Percentiles rank a stretch among this genome's conserved stretches.
Evolutionary conservation across 2,113 vertebrate genomes (phyloP).

Genomic region (Fulmarus glacialis): DNA sequence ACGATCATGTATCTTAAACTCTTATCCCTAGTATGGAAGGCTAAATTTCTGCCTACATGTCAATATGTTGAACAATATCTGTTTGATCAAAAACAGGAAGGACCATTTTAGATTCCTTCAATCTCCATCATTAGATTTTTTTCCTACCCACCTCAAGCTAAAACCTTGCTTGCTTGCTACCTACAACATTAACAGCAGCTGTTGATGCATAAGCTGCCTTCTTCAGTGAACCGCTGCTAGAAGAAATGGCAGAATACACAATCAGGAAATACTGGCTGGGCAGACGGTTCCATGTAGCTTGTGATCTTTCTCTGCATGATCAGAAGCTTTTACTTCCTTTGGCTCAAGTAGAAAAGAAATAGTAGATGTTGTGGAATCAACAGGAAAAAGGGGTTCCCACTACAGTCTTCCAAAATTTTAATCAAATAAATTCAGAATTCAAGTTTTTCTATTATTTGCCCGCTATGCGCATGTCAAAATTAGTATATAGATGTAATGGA

Average conservation of each 20-base stretch:
- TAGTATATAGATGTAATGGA: neutral
- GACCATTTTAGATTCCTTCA: neutral
- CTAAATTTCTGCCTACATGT: neutral
- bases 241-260: neutral
- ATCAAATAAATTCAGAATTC: neutral
- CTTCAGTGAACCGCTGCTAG: neutral
- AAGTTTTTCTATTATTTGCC: neutral
- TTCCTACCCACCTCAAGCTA: neutral
- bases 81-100: neutral
- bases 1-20: neutral
- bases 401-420: neutral
- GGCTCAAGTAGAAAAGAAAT: neutral
- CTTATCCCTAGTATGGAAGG: neutral
- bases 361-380: neutral
- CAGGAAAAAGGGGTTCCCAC: neutral
- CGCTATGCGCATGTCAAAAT: rapidly evolving
- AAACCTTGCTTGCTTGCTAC: neutral
- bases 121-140: neutral
- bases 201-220: neutral
- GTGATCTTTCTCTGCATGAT: neutral
- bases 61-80: neutral
- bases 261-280: neutral
- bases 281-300: neutral
- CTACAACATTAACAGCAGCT: neutral
- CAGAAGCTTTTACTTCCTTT: neutral